Conservation (phyloP, 1,140 invertebrate genomes). For the Hypsibius dujardini region DNA sequence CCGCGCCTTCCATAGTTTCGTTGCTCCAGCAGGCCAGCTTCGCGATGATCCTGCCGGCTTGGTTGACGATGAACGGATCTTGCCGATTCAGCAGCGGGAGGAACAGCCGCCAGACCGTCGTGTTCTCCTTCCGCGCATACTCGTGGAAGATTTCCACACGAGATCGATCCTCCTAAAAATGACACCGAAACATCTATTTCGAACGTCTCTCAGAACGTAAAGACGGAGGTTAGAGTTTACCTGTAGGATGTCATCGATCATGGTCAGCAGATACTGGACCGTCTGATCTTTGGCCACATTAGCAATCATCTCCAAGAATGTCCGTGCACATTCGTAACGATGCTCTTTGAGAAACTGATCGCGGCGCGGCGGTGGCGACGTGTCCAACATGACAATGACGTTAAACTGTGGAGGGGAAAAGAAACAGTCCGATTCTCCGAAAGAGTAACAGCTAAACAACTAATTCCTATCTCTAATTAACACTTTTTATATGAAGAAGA, state of each 20-base stretch:
- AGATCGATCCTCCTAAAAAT: constrained; percentile 67
- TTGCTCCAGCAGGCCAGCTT: constrained; percentile 89
- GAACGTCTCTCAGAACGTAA: too few relatives aligned
- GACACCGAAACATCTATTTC: constrained; percentile 22
- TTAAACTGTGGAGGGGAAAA: constrained; percentile 39
- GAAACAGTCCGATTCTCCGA: too few relatives aligned
- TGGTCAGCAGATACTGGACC: constrained; percentile 90
- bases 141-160: constrained; percentile 93
- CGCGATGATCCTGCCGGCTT: constrained; percentile 80
- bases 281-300: constrained; percentile 96
- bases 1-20: constrained; percentile 79
- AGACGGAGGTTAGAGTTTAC: constrained; percentile 34
- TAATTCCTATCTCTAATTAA: too few relatives aligned
- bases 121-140: constrained; percentile 59
- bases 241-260: constrained; percentile 94
- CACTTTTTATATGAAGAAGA: too few relatives aligned
- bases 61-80: constrained; percentile 88
- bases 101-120: constrained; percentile 85
- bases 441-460: too few relatives aligned
- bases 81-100: constrained; percentile 80
- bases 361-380: constrained; percentile 40
- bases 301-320: constrained; percentile 77
- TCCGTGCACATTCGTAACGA: constrained; percentile 61
- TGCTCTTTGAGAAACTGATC: constrained; percentile 50
- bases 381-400: constrained; percentile 71